phyloP scores from a whole-genome alignment of 2,888 invertebrate genomes.

The Clunio marinus region DNA sequence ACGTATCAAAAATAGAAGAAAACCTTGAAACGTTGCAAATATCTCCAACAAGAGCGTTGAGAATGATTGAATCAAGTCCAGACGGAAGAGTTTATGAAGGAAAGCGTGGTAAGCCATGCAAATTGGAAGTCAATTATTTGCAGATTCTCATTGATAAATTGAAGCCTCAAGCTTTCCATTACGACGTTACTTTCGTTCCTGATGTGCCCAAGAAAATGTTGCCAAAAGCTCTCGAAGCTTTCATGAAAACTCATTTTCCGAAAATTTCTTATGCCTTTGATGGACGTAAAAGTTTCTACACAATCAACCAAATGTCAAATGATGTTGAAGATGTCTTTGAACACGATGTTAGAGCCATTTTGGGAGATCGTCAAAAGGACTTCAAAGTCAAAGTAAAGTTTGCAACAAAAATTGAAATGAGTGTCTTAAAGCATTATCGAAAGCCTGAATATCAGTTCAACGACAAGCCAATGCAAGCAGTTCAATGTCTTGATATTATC shows the following conservation, averaged over 20 bases:
- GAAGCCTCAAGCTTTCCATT: conserved; percentile 60
- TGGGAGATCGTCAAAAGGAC: conserved; percentile 40
- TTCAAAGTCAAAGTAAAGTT: conserved; percentile 56
- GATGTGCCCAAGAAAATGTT: conserved; percentile 65
- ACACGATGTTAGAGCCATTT: background rate
- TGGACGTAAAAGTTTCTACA: conserved; percentile 65
- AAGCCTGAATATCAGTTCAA: background rate
- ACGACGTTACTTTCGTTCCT: conserved; percentile 72
- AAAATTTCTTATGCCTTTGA: conserved; percentile 63
- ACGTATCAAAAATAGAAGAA: too few species aligned
- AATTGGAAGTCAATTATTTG: conserved; percentile 16
- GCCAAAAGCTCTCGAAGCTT: conserved; percentile 52
- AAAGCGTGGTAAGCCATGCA: background rate
- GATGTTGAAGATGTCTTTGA: conserved; percentile 42
- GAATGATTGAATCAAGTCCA: conserved; percentile 13
- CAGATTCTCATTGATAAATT: conserved; percentile 45
- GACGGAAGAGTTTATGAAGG: conserved; percentile 27
- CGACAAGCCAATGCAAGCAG: conserved; percentile 49
- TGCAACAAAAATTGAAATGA: conserved; percentile 57
- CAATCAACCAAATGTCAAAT: conserved; percentile 48
- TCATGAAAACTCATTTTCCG: conserved; percentile 49
- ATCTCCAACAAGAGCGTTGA: background rate
- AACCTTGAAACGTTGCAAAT: background rate
- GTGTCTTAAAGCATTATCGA: background rate
- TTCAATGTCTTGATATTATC: conserved; percentile 64